Conservation (phyloP, 1,140 invertebrate genomes). For the Cotesia typhae region DNA sequence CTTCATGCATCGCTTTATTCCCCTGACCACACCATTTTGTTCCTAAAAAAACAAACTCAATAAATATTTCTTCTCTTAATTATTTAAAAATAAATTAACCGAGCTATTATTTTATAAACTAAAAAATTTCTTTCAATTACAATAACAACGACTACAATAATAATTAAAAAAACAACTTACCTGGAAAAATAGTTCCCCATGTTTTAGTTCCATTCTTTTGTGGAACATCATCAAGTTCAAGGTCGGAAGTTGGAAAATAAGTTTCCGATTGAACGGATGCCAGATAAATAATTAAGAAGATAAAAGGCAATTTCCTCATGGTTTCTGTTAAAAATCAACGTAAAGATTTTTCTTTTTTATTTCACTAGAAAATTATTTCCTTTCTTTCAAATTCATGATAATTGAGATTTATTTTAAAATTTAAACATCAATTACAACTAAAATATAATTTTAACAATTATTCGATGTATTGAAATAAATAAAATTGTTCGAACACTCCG, state of each 20-base stretch:
- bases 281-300: background rate
- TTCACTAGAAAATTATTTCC: no score
- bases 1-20: constrained; percentile 29
- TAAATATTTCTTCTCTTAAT: background rate
- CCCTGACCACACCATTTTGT: constrained; percentile 35
- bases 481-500: no score
- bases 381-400: no score
- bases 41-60: constrained; percentile 10
- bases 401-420: no score
- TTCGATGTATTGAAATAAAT: no score
- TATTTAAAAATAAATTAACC: no score
- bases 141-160: background rate
- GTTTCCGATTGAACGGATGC: constrained; percentile 3
- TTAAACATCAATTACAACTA: no score
- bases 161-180: constrained; percentile 6
- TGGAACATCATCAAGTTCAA: constrained; percentile 7
- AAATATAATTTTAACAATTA: no score
- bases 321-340: background rate
- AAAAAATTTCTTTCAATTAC: no score
- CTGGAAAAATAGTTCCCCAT: constrained; percentile 27
- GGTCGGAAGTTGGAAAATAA: constrained; percentile 2
- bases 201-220: constrained; percentile 17
- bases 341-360: no score
- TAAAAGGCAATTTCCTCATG: background rate
- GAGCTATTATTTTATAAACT: no score